phyloP scores from a whole-genome alignment of 2,797 vertebrate species.

The Sternarchorhynchus goeldii region DNA sequence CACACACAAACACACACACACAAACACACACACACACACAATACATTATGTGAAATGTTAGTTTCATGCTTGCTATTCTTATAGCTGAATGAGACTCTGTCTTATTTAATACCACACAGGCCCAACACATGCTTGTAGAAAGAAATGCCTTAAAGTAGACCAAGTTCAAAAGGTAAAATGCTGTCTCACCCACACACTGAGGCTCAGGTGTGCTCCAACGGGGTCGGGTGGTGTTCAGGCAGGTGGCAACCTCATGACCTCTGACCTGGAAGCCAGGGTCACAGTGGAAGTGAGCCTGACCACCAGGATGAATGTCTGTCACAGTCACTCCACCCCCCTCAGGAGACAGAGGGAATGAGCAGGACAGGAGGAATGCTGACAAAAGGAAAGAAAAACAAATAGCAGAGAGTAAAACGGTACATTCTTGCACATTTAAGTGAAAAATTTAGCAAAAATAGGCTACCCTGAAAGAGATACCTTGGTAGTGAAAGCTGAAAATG shows the following conservation, averaged over 20 bases:
- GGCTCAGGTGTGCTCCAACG: slow-evolving; percentile 83
- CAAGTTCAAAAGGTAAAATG: background rate
- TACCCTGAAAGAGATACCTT: slow-evolving; percentile 74
- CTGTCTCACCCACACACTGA: slow-evolving; percentile 75
- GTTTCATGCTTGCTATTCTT: no score
- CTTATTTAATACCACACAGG: no score
- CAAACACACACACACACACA: no score
- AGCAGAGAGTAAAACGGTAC: background rate
- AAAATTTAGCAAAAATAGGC: background rate
- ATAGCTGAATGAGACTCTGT: no score
- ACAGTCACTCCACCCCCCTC: slow-evolving; percentile 86
- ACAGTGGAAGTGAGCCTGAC: slow-evolving; percentile 88
- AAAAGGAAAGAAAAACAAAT: slow-evolving; percentile 4
- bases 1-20: no score
- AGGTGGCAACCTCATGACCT: slow-evolving; percentile 84
- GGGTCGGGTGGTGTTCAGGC: slow-evolving; percentile 84
- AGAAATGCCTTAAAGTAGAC: background rate
- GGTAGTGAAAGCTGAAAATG: slow-evolving; percentile 87
- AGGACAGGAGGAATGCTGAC: slow-evolving; percentile 87
- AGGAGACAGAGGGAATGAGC: slow-evolving; percentile 83
- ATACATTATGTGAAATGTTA: no score
- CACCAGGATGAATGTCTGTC: slow-evolving; percentile 88
- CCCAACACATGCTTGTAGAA: background rate
- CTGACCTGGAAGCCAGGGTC: slow-evolving; percentile 87
- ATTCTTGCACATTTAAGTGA: no score